Conservation (phyloP, 23 tunicate genomes). For the Phallusia fumigata region DNA sequence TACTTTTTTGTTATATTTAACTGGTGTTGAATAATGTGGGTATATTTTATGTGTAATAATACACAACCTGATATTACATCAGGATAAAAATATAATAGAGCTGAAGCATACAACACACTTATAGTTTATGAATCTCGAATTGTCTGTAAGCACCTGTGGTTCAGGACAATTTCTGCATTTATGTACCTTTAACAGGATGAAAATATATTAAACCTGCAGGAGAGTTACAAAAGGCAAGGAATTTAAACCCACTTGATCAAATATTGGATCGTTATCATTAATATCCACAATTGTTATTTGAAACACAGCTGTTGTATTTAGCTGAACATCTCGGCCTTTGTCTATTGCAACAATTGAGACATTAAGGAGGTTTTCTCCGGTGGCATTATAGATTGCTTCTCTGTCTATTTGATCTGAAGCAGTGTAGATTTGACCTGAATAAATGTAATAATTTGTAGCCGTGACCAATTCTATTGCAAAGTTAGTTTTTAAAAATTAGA, state of each 20-base stretch:
- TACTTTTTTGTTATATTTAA: no score
- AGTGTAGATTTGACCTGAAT: not conserved
- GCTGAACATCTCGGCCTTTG: conserved; percentile 14
- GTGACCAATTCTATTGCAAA: no score
- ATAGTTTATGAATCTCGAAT: no score
- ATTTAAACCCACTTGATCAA: conserved; percentile 7
- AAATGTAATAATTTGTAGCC: not conserved
- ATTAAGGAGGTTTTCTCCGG: conserved; percentile 1
- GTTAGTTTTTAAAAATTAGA: no score
- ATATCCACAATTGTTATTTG: conserved; percentile 31
- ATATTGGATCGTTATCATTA: conserved; percentile 40
- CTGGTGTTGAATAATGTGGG: not conserved
- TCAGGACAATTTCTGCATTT: not conserved
- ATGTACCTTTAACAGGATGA: no score
- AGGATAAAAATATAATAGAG: not conserved
- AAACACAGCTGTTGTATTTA: not conserved
- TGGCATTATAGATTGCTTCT: not conserved
- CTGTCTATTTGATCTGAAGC: not conserved
- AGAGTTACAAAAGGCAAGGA: no score
- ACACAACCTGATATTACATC: not conserved
- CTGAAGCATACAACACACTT: not conserved
- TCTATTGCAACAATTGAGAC: conserved; percentile 36
- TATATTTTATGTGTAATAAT: not conserved
- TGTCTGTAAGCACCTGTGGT: no score
- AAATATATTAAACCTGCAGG: no score